Base-by-base conservation (phyloP, 1,140 invertebrate genomes). In the Calliphora vicina region DNA sequence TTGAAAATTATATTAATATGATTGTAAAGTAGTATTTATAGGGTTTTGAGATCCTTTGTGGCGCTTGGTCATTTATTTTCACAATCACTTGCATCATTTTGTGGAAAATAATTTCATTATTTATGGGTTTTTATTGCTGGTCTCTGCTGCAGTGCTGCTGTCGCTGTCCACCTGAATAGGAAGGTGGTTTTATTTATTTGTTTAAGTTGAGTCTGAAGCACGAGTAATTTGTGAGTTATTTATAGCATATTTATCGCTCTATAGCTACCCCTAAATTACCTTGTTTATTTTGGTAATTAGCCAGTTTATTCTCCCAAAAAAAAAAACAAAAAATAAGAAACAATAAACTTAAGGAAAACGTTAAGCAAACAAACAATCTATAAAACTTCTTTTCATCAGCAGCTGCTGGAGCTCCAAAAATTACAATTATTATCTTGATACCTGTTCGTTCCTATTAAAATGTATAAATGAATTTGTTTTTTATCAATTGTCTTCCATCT, bases 241-340 rank as follows among this genome's bases (percentile, higher is more conserved):
- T 78, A 78, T 78, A 45, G 74, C 74, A 43, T n/a, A 45, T 78
- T 78, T 78, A 45, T 45, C 17, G 73, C 15, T 25, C 74, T 23
- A 25, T 20, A 43, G 20, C n/a, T 25, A 78, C 17, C 74, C 74
- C 74, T 78, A 78, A 78, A 78, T 78, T 78, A 43, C 9, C 35
- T 78, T 78, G 74, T 78, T 78, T 78, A 78, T 76, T 76, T 76
- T 25, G 74, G 74, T 78, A 78, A 78, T 78, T 78, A 78, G 74
- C 42, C 35, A 45, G 74, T 35, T 35, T 43, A 78, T 45, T 76
- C 29, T 9, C 27, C 2, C n/a, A n/a, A 15, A 57, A 57, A 10
- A 57, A 8, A 57, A 61, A 61, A 61, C 13, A 61, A n/a, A n/a
- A n/a, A n/a, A n/a, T n/a, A n/a, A n/a, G 13, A 4, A 57, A 13